Base-by-base conservation (phyloP, 1,140 invertebrate species). In the Gryon sp. region DNA sequence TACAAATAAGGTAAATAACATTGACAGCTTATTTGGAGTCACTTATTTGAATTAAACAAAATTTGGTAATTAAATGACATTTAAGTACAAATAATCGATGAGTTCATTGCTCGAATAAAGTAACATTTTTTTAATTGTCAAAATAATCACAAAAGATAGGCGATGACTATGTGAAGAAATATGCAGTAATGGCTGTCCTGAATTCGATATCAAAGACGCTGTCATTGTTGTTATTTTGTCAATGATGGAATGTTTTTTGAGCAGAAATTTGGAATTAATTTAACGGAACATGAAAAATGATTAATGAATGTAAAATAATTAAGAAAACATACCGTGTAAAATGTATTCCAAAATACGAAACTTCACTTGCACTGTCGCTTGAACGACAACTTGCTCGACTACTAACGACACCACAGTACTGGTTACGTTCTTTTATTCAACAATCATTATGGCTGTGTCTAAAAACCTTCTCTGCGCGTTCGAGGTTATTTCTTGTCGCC, bases 111-210 rank as follows among this genome's bases (percentile, higher is more conserved):
- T 41, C 32, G 32, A 34, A 1, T 5, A 2, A 5, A 12, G 11
- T 4, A 12, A 34, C 11, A 3, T 34, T 34, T 11, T 12, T 11
- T 2, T 12, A 11, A 12, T 11, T 11, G 9, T 9, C 11, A 34
- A 11, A 12, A 12, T 12, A 34, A 34, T 34, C n/a, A 12, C 8
- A 18, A 28, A 24, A 46, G n/a, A 9, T n/a, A n/a, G n/a, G n/a
- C n/a, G 19, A 30, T 16, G 19, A 38, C 45, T 24, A 14, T 18
- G 24, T 48, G 22, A 15, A 12, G 24, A 11, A 41, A 57, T 45
- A 65, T 69, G 50, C 52, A 76, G 55, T 62, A 80, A 80, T 82
- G 80, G 80, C 78, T 63, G 80, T 73, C 57, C 16, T 22, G 19
- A 16, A 50, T 68, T 53, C 24, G 8, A 26, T 14, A 14, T 46